These are phyloP conservation scores for Scortum barcoo DNA, from an alignment of 2,113 vertebrate species.

Conservation along the genomic window DNA sequence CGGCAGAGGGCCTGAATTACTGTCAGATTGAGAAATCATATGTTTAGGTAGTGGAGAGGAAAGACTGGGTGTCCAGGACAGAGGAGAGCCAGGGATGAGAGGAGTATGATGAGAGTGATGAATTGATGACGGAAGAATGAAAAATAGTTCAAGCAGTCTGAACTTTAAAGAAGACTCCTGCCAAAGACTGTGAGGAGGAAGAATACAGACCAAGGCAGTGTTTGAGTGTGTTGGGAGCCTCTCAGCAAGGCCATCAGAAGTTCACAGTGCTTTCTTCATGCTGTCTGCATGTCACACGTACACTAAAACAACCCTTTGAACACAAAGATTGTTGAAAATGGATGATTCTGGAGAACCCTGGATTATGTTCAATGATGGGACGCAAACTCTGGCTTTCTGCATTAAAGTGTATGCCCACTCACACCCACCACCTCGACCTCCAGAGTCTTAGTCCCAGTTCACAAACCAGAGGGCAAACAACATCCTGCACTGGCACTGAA, in stretches of 20 bases:
- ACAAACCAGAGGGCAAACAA: too few species aligned
- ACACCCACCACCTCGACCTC: too few species aligned
- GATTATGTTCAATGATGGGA: neutral
- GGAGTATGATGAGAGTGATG: conserved; percentile 19
- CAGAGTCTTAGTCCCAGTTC: too few species aligned
- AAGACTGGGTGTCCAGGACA: conserved; percentile 40
- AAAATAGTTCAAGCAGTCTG: neutral
- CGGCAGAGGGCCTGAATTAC: conserved; percentile 72
- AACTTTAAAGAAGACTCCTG: too few species aligned
- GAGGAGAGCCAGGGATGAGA: conserved; percentile 5
- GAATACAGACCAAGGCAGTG: neutral
- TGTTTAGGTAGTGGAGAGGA: conserved; percentile 67
- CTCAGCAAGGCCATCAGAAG: neutral
- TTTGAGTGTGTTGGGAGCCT: neutral
- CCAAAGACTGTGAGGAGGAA: neutral
- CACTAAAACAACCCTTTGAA: neutral
- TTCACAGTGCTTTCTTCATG: too few species aligned
- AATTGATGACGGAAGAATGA: neutral
- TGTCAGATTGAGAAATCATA: conserved; percentile 76
- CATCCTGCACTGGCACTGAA: too few species aligned
- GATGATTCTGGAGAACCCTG: neutral
- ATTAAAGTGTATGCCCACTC: too few species aligned
- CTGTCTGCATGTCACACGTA: neutral
- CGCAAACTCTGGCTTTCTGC: too few species aligned
- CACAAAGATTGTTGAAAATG: neutral